Conservation (phyloP, 2,113 vertebrate species). For the Chaetodon trifascialis region DNA sequence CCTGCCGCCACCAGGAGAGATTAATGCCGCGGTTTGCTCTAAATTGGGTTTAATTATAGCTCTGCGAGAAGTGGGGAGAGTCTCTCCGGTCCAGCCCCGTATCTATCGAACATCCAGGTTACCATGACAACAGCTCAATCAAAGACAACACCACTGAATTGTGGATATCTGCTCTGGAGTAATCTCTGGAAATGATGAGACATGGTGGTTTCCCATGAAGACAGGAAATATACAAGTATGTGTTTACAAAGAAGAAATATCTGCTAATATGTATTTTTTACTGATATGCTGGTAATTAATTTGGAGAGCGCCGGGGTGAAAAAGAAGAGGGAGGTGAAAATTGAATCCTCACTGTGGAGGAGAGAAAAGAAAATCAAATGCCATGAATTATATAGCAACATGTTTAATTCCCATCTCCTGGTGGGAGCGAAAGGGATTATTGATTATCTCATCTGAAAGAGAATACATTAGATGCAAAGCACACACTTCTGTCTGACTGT, state of each 20-base stretch:
- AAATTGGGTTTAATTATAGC: slow-evolving; percentile 82
- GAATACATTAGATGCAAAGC: slow-evolving; percentile 38
- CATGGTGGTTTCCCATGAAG: not conserved
- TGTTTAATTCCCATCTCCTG: slow-evolving; percentile 26
- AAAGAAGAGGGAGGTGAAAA: not conserved
- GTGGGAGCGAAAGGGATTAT: slow-evolving; percentile 29
- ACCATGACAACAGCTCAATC: slow-evolving; percentile 82
- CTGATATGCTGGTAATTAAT: not conserved
- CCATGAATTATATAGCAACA: slow-evolving; percentile 46
- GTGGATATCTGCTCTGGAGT: slow-evolving; percentile 45
- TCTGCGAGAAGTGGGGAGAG: slow-evolving; percentile 49
- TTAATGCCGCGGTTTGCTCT: slow-evolving; percentile 50
- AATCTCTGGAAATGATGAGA: slow-evolving; percentile 24
- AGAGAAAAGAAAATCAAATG: slow-evolving; percentile 30
- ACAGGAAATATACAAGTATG: not conserved
- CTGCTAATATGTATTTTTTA: not conserved
- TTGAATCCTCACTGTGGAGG: no score
- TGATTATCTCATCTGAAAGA: slow-evolving; percentile 40
- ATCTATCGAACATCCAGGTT: slow-evolving; percentile 75
- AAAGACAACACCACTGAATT: slow-evolving; percentile 63
- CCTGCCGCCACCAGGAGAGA: slow-evolving; percentile 26
- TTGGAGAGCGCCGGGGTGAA: not conserved
- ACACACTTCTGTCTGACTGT: not conserved
- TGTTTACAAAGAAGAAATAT: not conserved
- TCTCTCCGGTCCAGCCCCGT: slow-evolving; percentile 56